Percentiles rank a stretch among this genome's conserved stretches.
Evolutionary conservation across 53 echinoderm and acorn worm genomes (phyloP).

Genomic region (Paracentrotus lividus): DNA sequence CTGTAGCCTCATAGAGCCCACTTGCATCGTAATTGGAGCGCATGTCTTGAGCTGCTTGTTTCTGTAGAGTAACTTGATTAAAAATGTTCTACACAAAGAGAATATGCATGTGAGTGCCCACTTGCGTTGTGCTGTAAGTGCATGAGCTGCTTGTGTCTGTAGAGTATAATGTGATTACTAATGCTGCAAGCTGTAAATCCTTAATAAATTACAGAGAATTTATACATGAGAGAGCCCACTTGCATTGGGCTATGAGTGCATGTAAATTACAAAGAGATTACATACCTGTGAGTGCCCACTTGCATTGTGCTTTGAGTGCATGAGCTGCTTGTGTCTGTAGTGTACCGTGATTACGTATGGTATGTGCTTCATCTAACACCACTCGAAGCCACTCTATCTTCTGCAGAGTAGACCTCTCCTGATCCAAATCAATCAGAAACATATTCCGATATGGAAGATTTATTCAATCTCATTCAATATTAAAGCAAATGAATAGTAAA

Average conservation of each 20-base stretch:
- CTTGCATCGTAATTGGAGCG: too few species aligned
- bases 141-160: slow-evolving; percentile 88
- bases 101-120: slow-evolving; percentile 91
- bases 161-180: slow-evolving; percentile 79
- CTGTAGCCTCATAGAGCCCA: too few species aligned
- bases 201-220: too few species aligned
- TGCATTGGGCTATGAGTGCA: not conserved
- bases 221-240: not conserved
- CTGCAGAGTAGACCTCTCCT: slow-evolving; percentile 86
- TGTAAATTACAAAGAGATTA: not conserved
- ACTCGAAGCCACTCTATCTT: slow-evolving; percentile 86
- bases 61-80: not conserved
- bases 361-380: slow-evolving; percentile 97
- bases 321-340: slow-evolving; percentile 89
- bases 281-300: slow-evolving; percentile 94
- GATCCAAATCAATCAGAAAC: not conserved
- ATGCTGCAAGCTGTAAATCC: too few species aligned
- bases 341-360: slow-evolving; percentile 87
- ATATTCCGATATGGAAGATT: too few species aligned
- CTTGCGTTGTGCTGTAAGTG: slow-evolving; percentile 81
- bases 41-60: too few species aligned
- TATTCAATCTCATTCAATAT: too few species aligned
- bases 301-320: slow-evolving; percentile 81
- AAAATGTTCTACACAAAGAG: not conserved
- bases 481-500: too few species aligned